Evolutionary conservation across 2,888 invertebrate genomes (phyloP), one percentile per base, ranked within the genome.

Genomic region (Apodemia hepburni): DNA sequence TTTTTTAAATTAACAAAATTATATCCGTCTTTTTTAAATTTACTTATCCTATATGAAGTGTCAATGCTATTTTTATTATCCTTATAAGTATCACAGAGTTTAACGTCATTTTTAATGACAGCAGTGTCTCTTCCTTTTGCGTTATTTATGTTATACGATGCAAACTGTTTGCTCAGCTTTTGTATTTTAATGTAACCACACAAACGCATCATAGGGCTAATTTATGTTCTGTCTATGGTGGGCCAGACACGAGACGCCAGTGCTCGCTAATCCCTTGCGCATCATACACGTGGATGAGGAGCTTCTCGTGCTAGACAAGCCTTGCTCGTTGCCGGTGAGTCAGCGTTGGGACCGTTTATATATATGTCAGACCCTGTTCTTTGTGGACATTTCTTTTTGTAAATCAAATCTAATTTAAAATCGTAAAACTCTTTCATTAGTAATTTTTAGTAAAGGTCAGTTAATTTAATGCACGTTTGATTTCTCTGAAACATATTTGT

Each of bases 291-390:
- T 96, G 85, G 96, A 95, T 85, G 96, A 96, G 77, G 96, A 97
- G 82, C 92, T 97, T 80, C 93, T 97, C 84, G 97, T 97, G 85
- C 93, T 97, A 92, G 96, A 97, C 93, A 97, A 97, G 93, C 97
- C 97, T 80, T 95, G 96, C 85, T 97, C 97, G 77, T 93, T 97
- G 85, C 97, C 97, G 92, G 96, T 96, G 94, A 95, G 95, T 85
- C 82, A 68, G 72, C 75, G 77, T 79, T 77, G 76, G 75, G 77
- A 75, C 77, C 76, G 74, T 77, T 78, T 78, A 76, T 63, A 65
- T 64, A 71, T 65, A 35, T 66, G 80, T 77, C 80, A 76, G 79
- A 74, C 82, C 81, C 80, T 80, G 81, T 74, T 61, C 57, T 66
- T 63, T n/a, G 3, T 27, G 49, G 49, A 49, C 49, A 4, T 18